phyloP scores from a whole-genome alignment of 2,113 vertebrate genomes.

The Otis tarda region DNA sequence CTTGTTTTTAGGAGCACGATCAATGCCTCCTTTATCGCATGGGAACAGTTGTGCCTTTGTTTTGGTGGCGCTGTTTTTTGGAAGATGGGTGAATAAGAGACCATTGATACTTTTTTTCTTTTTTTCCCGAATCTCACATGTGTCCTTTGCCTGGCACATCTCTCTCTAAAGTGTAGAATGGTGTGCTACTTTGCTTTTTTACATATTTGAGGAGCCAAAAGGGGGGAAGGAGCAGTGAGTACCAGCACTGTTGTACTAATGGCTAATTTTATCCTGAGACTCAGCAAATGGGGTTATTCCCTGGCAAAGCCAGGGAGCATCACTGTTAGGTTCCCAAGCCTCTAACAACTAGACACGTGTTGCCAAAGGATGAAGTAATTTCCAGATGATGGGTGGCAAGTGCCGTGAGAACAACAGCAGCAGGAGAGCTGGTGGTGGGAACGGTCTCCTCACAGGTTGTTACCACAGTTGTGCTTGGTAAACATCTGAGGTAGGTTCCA shows the following conservation, averaged over 20 bases:
- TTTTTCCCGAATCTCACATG: neutral
- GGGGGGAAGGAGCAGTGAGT: neutral
- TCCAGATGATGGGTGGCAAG: neutral
- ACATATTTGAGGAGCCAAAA: neutral
- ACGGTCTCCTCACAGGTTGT: neutral
- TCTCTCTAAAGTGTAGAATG: neutral
- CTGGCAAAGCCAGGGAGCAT: neutral
- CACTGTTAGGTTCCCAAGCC: neutral
- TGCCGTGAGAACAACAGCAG: fast-evolving
- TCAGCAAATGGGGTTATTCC: neutral
- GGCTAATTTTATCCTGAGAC: neutral
- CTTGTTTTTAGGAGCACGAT: conserved; percentile 10
- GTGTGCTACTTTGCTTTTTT: neutral
- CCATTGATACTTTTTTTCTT: neutral
- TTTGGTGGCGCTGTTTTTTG: neutral
- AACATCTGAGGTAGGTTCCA: neutral
- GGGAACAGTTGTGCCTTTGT: conserved; percentile 41
- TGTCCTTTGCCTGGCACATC: neutral
- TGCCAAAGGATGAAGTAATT: conserved; percentile 17
- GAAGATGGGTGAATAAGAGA: conserved; percentile 16
- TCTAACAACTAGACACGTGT: neutral
- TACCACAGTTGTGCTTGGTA: neutral
- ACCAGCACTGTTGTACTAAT: neutral
- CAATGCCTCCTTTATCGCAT: neutral
- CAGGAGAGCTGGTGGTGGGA: neutral